Percentiles rank a stretch among this genome's conserved stretches.
phyloP scores from a whole-genome alignment of 1,140 invertebrate species.

The Calephelis virginiensis region DNA sequence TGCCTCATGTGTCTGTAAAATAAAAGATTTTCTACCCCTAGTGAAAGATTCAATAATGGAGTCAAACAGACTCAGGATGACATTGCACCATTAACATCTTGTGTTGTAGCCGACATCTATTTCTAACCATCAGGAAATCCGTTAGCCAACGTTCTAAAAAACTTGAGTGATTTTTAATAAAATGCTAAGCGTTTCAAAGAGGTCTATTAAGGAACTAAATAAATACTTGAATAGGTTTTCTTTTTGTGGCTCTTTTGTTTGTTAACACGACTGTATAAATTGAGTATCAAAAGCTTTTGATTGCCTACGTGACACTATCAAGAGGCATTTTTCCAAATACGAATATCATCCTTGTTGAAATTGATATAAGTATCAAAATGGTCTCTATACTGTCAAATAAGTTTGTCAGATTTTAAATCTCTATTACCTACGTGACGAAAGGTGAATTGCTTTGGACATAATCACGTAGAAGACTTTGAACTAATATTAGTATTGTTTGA shows the following conservation, averaged over 20 bases:
- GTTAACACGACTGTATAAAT: slow-evolving; percentile 3
- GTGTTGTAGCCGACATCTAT: too few relatives aligned
- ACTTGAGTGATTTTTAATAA: not conserved
- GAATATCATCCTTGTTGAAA: slow-evolving; percentile 15
- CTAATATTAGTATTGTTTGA: slow-evolving; percentile 14
- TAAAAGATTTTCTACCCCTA: too few relatives aligned
- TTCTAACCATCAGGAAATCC: too few relatives aligned
- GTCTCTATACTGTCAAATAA: not conserved
- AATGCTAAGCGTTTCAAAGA: not conserved
- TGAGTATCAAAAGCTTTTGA: slow-evolving; percentile 20
- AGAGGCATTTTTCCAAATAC: slow-evolving; percentile 6
- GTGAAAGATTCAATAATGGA: too few relatives aligned
- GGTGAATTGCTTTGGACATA: slow-evolving; percentile 27
- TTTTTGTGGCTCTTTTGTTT: slow-evolving; percentile 1
- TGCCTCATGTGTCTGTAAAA: too few relatives aligned
- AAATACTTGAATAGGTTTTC: slow-evolving; percentile 14
- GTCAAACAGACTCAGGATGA: too few relatives aligned
- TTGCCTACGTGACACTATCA: slow-evolving; percentile 40
- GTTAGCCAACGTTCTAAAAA: too few relatives aligned
- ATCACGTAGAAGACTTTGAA: slow-evolving; percentile 16
- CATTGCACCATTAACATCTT: too few relatives aligned
- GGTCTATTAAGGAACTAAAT: slow-evolving; percentile 3
- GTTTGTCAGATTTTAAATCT: slow-evolving; percentile 36
- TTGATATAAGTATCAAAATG: slow-evolving; percentile 15
- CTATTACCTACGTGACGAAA: slow-evolving; percentile 50